These are phyloP conservation scores for Epinephelus malabaricus DNA, from an alignment of 2,797 vertebrate genomes.

Conservation along the genomic window DNA sequence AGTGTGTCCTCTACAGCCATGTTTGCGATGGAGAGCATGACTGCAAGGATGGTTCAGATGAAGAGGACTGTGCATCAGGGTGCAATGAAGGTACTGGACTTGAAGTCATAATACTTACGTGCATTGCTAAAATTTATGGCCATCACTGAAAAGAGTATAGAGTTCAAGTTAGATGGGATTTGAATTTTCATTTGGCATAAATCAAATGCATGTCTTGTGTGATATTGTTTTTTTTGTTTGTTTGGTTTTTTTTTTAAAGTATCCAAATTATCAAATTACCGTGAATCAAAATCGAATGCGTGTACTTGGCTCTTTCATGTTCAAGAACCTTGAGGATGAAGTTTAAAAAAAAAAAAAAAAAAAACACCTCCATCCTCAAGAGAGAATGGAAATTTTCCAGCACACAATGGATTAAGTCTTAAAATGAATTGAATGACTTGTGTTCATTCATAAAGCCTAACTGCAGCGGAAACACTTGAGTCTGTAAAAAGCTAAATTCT, in stretches of 20 bases:
- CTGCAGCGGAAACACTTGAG: not conserved
- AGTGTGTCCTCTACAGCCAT: conserved; percentile 83
- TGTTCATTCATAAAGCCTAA: not conserved
- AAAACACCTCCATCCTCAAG: not conserved
- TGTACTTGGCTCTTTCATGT: not conserved
- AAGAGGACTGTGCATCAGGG: conserved; percentile 80
- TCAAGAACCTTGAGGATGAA: not conserved
- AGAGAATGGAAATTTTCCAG: not conserved
- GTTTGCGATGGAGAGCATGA: conserved; percentile 89
- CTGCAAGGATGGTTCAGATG: conserved; percentile 90
- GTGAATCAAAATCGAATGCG: not conserved
- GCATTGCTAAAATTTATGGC: not conserved
- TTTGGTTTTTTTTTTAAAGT: too few species aligned
- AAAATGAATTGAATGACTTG: not conserved
- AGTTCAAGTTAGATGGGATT: not conserved
- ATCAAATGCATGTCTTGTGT: not conserved
- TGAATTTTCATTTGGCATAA: not conserved
- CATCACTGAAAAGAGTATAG: not conserved
- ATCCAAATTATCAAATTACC: not conserved
- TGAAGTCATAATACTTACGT: not conserved
- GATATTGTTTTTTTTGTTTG: not conserved
- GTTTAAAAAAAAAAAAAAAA: too few species aligned
- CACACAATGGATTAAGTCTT: not conserved
- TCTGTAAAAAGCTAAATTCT: not conserved
- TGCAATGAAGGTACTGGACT: conserved; percentile 76